These are phyloP conservation scores for Toxonevra muliebris DNA, from an alignment of 2,888 invertebrate species.

Conservation along the genomic window DNA sequence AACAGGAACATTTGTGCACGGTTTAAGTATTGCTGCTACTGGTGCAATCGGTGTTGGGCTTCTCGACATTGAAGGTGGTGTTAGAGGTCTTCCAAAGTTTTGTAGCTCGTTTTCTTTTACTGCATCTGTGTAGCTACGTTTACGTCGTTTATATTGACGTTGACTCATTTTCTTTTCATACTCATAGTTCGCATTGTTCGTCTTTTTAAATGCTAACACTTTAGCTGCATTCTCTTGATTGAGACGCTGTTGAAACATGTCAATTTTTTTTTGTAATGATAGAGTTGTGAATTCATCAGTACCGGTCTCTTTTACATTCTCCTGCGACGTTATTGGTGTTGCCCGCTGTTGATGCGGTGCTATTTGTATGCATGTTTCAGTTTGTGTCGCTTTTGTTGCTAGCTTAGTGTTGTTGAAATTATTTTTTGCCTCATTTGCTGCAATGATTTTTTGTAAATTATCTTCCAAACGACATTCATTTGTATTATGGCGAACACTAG, in stretches of 20 bases:
- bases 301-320: not conserved
- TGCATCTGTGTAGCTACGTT: not conserved
- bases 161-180: conserved; percentile 5
- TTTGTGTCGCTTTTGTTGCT: conserved; percentile 41
- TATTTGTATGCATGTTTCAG: conserved; percentile 24
- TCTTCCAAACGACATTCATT: conserved; percentile 50
- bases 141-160: not conserved
- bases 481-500: conserved; percentile 52
- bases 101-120: not conserved
- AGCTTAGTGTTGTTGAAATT: conserved; percentile 12
- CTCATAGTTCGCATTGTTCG: conserved; percentile 10
- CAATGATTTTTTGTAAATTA: conserved; percentile 45
- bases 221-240: conserved; percentile 35
- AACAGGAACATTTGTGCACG: not conserved
- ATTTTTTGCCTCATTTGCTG: conserved; percentile 26
- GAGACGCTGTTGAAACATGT: conserved; percentile 54
- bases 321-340: not conserved
- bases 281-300: conserved; percentile 10
- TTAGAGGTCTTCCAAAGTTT: conserved; percentile 8
- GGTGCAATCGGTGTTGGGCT: not conserved
- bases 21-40: not conserved
- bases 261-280: conserved; percentile 52
- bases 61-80: conserved; percentile 2
- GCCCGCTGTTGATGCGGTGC: not conserved
- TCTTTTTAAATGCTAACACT: conserved; percentile 3